Evolutionary conservation across 2,888 invertebrate species (phyloP).

Genomic region (Cheilosia urbana): DNA sequence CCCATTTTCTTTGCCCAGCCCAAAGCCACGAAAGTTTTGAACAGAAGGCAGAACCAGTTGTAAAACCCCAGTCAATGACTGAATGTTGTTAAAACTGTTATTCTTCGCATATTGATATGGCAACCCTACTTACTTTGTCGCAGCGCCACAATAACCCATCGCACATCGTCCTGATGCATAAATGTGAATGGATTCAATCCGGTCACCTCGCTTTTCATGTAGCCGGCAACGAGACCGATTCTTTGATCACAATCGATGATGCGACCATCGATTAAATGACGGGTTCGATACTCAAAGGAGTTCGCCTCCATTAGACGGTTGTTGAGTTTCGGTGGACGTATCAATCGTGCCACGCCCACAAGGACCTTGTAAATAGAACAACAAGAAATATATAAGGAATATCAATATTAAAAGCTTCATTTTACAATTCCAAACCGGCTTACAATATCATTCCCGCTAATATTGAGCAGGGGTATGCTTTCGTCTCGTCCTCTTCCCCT

Average conservation of each 20-base stretch:
- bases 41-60: no score
- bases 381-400: conserved; percentile 1
- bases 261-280: conserved; percentile 94
- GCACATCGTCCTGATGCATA: conserved; percentile 95
- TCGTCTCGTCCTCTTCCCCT: conserved; percentile 85
- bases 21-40: no score
- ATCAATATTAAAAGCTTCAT: not conserved
- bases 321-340: conserved; percentile 89
- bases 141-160: conserved; percentile 94
- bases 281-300: conserved; percentile 94
- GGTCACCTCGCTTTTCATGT: conserved; percentile 94
- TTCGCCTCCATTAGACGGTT: conserved; percentile 88
- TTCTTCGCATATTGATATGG: not conserved
- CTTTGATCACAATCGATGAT: conserved; percentile 96
- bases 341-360: conserved; percentile 89
- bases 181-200: conserved; percentile 95
- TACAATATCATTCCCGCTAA: conserved; percentile 87
- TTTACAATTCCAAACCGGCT: conserved; percentile 60
- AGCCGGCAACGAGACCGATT: conserved; percentile 94
- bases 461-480: conserved; percentile 84
- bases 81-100: no score
- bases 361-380: conserved; percentile 84
- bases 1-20: no score
- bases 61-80: no score
- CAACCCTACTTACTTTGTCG: conserved; percentile 88